Percentiles rank a stretch among this genome's conserved stretches.
phyloP scores from a whole-genome alignment of 2,888 invertebrate species.

The Norana najaformis region DNA sequence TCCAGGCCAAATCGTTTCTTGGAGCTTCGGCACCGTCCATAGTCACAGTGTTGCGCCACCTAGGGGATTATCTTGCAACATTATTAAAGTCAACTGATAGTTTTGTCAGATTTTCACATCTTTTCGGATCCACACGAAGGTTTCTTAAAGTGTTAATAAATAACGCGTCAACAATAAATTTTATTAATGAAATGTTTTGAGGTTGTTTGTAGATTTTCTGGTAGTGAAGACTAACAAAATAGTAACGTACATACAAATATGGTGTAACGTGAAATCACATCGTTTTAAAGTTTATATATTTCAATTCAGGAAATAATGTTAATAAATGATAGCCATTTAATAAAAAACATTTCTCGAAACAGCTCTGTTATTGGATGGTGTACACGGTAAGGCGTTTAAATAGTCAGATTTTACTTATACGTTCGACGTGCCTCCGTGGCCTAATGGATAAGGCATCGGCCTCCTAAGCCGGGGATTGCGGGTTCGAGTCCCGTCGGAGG shows the following conservation, averaged over 20 bases:
- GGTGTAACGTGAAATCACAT: neutral
- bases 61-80: neutral
- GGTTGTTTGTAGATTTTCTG: neutral
- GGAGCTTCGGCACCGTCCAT: neutral
- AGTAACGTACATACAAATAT: neutral
- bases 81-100: neutral
- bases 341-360: neutral
- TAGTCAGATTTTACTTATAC: neutral
- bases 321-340: no score
- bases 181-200: neutral
- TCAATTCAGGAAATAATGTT: neutral
- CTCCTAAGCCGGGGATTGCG: slow-evolving; percentile 60
- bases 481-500: slow-evolving; percentile 60
- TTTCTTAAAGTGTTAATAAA: neutral
- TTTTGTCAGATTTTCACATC: neutral
- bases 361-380: neutral
- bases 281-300: neutral
- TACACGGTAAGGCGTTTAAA: neutral
- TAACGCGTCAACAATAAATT: neutral
- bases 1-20: no score
- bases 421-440: slow-evolving; percentile 52
- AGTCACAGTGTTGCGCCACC: neutral
- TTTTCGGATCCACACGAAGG: neutral
- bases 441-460: slow-evolving; percentile 60
- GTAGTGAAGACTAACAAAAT: neutral